A percentile compares a stretch with the other conserved stretches of the same genome.
Conservation (phyloP, 1,140 invertebrate species). For the Teleogryllus occipitalis region DNA sequence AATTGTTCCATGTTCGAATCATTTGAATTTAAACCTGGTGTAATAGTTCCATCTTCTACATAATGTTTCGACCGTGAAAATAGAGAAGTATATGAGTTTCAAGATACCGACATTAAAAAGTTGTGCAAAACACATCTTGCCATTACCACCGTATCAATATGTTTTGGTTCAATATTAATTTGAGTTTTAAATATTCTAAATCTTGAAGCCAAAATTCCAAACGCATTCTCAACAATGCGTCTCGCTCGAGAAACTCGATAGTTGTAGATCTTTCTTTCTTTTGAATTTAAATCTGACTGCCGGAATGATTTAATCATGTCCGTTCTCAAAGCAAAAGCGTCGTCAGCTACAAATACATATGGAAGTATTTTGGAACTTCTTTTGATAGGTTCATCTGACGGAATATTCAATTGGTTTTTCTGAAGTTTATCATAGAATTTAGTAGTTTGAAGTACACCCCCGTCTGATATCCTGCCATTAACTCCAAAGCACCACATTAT, state of each 20-base stretch:
- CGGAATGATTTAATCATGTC: conserved; percentile 36
- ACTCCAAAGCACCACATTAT: no score
- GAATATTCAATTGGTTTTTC: conserved; percentile 23
- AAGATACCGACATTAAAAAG: conserved; percentile 12
- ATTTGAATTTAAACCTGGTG: conserved; percentile 21
- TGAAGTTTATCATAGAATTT: conserved; percentile 26
- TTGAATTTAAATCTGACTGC: not conserved
- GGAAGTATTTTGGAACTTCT: conserved; percentile 16
- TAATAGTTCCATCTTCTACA: conserved; percentile 25
- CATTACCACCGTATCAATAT: conserved; percentile 22
- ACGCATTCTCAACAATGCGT: conserved; percentile 39
- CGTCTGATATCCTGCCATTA: conserved; percentile 33
- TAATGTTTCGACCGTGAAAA: no score
- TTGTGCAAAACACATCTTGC: conserved; percentile 23
- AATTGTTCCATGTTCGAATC: conserved; percentile 23
- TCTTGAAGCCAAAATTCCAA: conserved; percentile 35
- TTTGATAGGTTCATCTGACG: conserved; percentile 19
- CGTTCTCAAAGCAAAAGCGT: conserved; percentile 32
- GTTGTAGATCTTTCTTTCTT: conserved; percentile 36
- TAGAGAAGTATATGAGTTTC: conserved; percentile 26
- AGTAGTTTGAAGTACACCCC: conserved; percentile 29
- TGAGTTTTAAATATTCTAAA: conserved; percentile 23
- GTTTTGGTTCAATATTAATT: conserved; percentile 24
- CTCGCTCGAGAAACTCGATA: conserved; percentile 35
- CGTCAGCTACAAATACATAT: conserved; percentile 36